A percentile compares a stretch with the other conserved stretches of the same genome.
phyloP scores from a whole-genome alignment of 2,797 vertebrate genomes.

The Siniperca undulata region DNA sequence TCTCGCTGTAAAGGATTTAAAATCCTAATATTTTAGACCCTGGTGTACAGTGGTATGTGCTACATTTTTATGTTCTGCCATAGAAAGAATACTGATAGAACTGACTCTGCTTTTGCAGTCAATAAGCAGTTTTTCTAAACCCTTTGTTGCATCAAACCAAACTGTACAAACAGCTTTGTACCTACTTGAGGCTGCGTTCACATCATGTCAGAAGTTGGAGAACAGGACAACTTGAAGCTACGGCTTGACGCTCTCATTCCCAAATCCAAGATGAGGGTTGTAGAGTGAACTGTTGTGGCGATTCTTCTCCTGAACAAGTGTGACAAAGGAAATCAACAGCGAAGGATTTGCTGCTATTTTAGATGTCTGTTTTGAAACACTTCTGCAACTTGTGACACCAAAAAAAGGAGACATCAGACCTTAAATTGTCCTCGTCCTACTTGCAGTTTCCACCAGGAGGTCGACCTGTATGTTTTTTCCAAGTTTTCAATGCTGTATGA shows the following conservation, averaged over 20 bases:
- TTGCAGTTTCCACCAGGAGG: neutral
- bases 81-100: constrained; percentile 37
- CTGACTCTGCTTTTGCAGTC: neutral
- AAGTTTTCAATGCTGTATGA: neutral
- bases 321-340: neutral
- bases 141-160: neutral
- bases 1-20: constrained; percentile 26
- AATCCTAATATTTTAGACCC: constrained; percentile 12
- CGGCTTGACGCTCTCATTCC: neutral
- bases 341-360: neutral
- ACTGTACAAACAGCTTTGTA: neutral
- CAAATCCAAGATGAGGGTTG: neutral
- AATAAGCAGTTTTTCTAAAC: neutral
- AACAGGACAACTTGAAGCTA: neutral
- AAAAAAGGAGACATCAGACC: neutral
- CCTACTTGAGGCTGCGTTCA: neutral
- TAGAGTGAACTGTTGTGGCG: too few relatives aligned
- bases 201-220: neutral
- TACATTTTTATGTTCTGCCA: constrained; percentile 16
- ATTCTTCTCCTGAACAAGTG: too few relatives aligned
- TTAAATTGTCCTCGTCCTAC: neutral
- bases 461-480: neutral
- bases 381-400: neutral
- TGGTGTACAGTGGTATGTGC: neutral
- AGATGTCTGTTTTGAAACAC: neutral